Percentiles rank a stretch among this genome's conserved stretches.
phyloP scores from a whole-genome alignment of 2,888 invertebrate genomes.

The Synanthedon tipuliformis region DNA sequence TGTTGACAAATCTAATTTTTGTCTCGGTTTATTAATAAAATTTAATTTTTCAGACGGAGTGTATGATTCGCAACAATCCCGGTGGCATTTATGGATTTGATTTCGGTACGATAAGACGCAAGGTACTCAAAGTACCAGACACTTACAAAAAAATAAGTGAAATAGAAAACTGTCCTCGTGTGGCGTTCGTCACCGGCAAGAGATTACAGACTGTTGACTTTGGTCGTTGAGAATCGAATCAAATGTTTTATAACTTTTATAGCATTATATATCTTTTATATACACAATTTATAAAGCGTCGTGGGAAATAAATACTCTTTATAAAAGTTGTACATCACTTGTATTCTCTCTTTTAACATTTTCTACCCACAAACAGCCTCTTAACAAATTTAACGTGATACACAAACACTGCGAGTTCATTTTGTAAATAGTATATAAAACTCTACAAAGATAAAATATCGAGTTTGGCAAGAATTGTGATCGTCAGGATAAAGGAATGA shows the following conservation, averaged over 20 bases:
- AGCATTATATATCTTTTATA: too few relatives aligned
- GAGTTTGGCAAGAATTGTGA: conserved; percentile 60
- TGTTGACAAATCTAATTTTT: too few relatives aligned
- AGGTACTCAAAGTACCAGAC: conserved; percentile 29
- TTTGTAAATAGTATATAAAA: conserved; percentile 68
- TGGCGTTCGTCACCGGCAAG: conserved; percentile 69
- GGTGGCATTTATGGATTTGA: conserved; percentile 70
- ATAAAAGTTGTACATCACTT: conserved; percentile 64
- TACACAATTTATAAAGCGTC: too few relatives aligned
- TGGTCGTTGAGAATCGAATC: conserved; percentile 16
- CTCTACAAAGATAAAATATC: conserved; percentile 68
- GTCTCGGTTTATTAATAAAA: neutral
- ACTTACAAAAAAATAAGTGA: conserved; percentile 45
- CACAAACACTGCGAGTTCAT: conserved; percentile 65
- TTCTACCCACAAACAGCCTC: conserved; percentile 63
- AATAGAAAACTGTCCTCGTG: conserved; percentile 53
- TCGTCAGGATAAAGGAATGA: neutral
- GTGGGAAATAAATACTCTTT: conserved; percentile 25
- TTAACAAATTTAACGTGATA: conserved; percentile 60
- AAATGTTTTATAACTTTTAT: too few relatives aligned
- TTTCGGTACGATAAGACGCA: conserved; percentile 59
- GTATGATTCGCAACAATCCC: conserved; percentile 63
- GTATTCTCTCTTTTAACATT: conserved; percentile 60
- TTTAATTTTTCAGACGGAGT: conserved; percentile 58
- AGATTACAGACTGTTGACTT: conserved; percentile 69